A percentile compares a stretch with the other conserved stretches of the same genome.
Conservation (phyloP, 2,888 invertebrate genomes). For the Mimas tiliae region DNA sequence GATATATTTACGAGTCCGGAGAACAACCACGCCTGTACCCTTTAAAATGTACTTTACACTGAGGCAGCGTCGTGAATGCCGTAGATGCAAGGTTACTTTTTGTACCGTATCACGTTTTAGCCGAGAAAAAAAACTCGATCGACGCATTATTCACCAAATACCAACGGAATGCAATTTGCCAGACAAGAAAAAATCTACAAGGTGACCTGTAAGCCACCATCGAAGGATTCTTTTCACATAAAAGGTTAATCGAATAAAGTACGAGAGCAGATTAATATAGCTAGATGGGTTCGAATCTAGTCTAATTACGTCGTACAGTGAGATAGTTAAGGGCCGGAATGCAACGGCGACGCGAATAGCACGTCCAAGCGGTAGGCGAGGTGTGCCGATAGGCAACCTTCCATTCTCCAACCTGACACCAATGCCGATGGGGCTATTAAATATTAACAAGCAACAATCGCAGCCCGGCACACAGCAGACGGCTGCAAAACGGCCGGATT, state of each 20-base stretch:
- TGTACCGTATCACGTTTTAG: conserved; percentile 40
- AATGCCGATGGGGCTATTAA: conserved; percentile 74
- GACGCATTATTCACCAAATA: conserved; percentile 29
- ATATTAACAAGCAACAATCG: conserved; percentile 62
- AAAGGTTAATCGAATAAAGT: conserved; percentile 51
- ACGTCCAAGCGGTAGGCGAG: conserved; percentile 59
- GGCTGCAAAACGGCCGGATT: conserved; percentile 37
- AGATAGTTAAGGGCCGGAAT: conserved; percentile 67
- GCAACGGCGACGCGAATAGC: conserved; percentile 64
- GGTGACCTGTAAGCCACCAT: conserved; percentile 37
- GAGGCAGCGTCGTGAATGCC: conserved; percentile 68
- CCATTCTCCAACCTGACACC: conserved; percentile 73
- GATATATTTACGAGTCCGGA: conserved; percentile 70
- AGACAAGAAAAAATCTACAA: conserved; percentile 34
- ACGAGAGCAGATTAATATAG: conserved; percentile 47
- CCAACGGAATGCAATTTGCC: conserved; percentile 32
- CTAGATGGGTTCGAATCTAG: conserved; percentile 42
- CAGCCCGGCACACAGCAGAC: conserved; percentile 48
- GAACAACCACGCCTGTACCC: conserved; percentile 75
- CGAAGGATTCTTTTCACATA: conserved; percentile 44
- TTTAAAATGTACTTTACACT: conserved; percentile 73
- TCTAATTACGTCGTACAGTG: conserved; percentile 58
- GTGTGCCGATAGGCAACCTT: conserved; percentile 77
- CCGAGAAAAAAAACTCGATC: conserved; percentile 31
- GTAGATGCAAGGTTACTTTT: conserved; percentile 55